Base-by-base conservation (phyloP, 2,888 invertebrate genomes). In the Cactoblastis cactorum region DNA sequence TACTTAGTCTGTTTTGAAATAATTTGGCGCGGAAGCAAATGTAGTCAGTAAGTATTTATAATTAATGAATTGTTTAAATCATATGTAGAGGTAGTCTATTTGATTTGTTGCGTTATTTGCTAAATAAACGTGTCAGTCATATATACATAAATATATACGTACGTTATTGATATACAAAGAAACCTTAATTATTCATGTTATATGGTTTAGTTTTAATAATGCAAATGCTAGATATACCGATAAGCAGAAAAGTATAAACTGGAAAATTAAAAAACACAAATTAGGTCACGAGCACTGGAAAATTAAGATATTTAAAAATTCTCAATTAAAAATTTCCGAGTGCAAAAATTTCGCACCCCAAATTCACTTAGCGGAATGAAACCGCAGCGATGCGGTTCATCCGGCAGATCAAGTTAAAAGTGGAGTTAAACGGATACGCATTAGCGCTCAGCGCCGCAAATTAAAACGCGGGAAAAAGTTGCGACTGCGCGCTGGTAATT, bases 341-440 rank as follows among this genome's bases (percentile, higher is more conserved):
- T 9, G 43, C 15, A 9, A 28, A 24, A 43, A 28, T 43, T 28
- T 28, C 28, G 15, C 43, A 15, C 43, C 28, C 28, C 6, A 43
- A 43, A 43, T 43, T 43, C 43, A 43, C 43, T 43, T 43, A 43
- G 28, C 14, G 43, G 28, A 28, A 43, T 43, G 28, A 43, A 43
- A 43, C 28, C 28, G 43, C 28, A 8, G 41, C 24, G 39, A 39
- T 39, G 43, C 17, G 43, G 28, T 17, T 32, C 43, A 43, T 24
- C n/a, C 11, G 2, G 28, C 28, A 17, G 43, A 43, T 43, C 43
- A 28, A 43, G 41, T 41, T 37, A 37, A 37, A 37, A 19, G 41
- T 43, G 41, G 14, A 43, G 43, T 43, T 43, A 28, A 43, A 43
- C 43, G 43, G 24, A 28, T 43, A 11, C 43, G 15, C 28, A 12